A percentile compares a stretch with the other conserved stretches of the same genome.
phyloP scores from a whole-genome alignment of 1,140 invertebrate genomes.

The Pomacea maculata region DNA sequence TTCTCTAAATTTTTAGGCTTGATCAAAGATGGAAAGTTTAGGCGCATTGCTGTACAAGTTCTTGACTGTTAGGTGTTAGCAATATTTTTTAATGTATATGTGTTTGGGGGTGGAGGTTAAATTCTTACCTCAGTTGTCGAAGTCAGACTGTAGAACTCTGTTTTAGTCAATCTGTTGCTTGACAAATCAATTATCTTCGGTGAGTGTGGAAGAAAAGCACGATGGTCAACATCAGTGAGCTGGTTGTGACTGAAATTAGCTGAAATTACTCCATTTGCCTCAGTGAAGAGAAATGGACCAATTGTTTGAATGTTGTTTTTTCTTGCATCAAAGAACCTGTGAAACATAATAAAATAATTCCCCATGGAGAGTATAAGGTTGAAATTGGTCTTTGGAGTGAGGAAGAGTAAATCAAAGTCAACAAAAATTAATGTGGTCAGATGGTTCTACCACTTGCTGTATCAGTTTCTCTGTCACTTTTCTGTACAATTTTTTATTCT shows the following conservation, averaged over 20 bases:
- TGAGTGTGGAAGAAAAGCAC: conserved; percentile 44
- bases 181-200: conserved; percentile 55
- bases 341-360: background rate
- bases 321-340: conserved; percentile 39
- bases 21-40: too few relatives aligned
- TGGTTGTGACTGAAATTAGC: conserved; percentile 53
- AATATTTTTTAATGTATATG: too few relatives aligned
- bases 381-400: too few relatives aligned
- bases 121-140: conserved; percentile 22
- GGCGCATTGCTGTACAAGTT: too few relatives aligned
- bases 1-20: too few relatives aligned
- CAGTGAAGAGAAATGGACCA: conserved; percentile 38
- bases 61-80: too few relatives aligned
- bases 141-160: conserved; percentile 45
- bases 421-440: too few relatives aligned
- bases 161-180: conserved; percentile 39
- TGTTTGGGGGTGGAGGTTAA: background rate
- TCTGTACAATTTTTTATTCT: too few relatives aligned
- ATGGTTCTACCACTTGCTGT: too few relatives aligned
- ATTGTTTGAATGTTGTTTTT: conserved; percentile 44
- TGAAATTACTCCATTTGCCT: conserved; percentile 27
- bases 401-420: too few relatives aligned
- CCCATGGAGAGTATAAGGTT: too few relatives aligned
- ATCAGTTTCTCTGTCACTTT: too few relatives aligned
- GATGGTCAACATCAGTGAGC: conserved; percentile 37